phyloP scores from a whole-genome alignment of 2,888 invertebrate species.

The Hydriomena furcata region DNA sequence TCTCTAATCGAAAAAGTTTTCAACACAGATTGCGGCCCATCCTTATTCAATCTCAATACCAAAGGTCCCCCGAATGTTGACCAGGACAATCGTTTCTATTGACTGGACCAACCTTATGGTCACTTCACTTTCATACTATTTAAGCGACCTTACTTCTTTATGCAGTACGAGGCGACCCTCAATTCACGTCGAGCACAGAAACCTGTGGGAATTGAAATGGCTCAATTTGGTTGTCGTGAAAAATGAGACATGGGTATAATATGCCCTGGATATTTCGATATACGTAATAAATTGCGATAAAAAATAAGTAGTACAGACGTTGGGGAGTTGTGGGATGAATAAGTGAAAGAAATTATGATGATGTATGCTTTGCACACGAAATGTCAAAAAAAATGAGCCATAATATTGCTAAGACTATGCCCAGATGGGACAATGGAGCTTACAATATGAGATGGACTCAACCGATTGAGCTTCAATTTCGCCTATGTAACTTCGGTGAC shows the following conservation, averaged over 20 bases:
- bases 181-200: constrained; percentile 42
- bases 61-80: constrained; percentile 6
- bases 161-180: constrained; percentile 29
- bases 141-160: constrained; percentile 17
- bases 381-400: too few species aligned
- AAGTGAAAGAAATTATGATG: constrained; percentile 27
- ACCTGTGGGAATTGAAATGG: constrained; percentile 45
- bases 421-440: not conserved
- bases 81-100: constrained; percentile 23
- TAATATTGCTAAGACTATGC: too few species aligned
- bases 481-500: too few species aligned
- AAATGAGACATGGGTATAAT: constrained; percentile 44
- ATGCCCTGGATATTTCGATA: constrained; percentile 33
- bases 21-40: not conserved
- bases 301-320: constrained; percentile 28
- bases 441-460: too few species aligned
- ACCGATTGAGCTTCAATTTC: too few species aligned
- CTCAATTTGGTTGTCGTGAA: constrained; percentile 49
- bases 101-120: constrained; percentile 18
- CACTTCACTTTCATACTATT: constrained; percentile 19
- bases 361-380: not conserved
- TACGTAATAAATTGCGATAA: constrained; percentile 30
- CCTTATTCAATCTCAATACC: constrained; percentile 7
- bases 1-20: too few species aligned
- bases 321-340: constrained; percentile 20